Evolutionary conservation across 2,888 invertebrate genomes (phyloP).

Genomic region (Tuberolachnus salignus): DNA sequence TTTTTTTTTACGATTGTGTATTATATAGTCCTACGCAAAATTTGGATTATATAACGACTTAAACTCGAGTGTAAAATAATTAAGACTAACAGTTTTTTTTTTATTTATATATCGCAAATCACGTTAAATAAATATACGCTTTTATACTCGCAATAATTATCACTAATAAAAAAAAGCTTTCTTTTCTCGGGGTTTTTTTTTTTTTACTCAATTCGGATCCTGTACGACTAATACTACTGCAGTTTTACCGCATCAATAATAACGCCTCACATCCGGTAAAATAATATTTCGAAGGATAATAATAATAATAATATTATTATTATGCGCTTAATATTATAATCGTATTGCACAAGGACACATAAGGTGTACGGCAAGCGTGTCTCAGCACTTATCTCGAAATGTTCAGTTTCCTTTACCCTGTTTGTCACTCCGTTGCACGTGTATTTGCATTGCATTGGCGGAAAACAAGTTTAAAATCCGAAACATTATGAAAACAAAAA

Average conservation of each 20-base stretch:
- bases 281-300: conserved; percentile 12
- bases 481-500: neutral
- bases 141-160: too few relatives aligned
- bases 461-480: neutral
- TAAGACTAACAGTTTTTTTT: neutral
- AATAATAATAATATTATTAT: neutral
- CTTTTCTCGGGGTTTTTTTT: too few relatives aligned
- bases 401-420: neutral
- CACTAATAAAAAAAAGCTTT: too few relatives aligned
- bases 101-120: too few relatives aligned
- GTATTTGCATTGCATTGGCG: neutral
- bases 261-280: neutral
- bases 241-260: neutral
- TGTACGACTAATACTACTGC: neutral
- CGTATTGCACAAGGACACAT: neutral
- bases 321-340: neutral
- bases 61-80: neutral
- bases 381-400: neutral
- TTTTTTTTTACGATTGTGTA: conserved; percentile 16
- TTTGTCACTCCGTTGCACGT: neutral
- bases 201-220: too few relatives aligned
- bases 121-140: too few relatives aligned
- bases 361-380: neutral
- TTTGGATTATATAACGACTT: conserved; percentile 18
- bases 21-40: conserved; percentile 25